These are phyloP conservation scores for Polietes domitor DNA, from an alignment of 2,888 invertebrate species.

Conservation along the genomic window DNA sequence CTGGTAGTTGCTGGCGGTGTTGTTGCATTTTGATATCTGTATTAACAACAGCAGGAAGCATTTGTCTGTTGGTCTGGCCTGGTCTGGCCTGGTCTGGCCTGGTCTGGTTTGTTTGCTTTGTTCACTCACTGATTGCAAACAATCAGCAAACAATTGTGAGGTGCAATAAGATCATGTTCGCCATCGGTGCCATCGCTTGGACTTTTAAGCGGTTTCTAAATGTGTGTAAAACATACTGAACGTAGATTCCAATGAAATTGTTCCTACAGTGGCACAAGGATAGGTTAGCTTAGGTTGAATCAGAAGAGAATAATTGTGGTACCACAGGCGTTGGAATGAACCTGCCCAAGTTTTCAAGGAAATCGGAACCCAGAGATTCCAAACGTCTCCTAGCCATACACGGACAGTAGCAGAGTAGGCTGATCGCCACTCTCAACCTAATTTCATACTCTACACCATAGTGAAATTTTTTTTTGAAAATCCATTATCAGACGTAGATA, in stretches of 20 bases:
- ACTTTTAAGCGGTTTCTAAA: not conserved
- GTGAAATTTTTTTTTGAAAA: too few relatives aligned
- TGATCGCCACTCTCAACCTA: too few relatives aligned
- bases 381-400: too few relatives aligned
- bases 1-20: not conserved
- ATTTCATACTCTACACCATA: too few relatives aligned
- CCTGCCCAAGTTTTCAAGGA: too few relatives aligned
- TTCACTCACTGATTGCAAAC: not conserved
- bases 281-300: too few relatives aligned
- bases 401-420: too few relatives aligned
- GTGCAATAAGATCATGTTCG: constrained; percentile 53
- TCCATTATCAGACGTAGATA: too few relatives aligned
- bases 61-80: constrained; percentile 30
- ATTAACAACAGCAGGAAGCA: constrained; percentile 64
- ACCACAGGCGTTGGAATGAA: too few relatives aligned
- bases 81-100: too few relatives aligned
- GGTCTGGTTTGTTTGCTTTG: not conserved
- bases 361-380: too few relatives aligned
- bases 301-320: too few relatives aligned
- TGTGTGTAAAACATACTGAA: not conserved
- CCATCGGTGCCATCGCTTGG: constrained; percentile 13
- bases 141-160: constrained; percentile 12
- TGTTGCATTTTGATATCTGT: constrained; percentile 60
- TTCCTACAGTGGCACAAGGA: not conserved
- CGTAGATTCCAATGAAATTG: not conserved